Base-by-base conservation (phyloP, 2,797 vertebrate species). In the Pelochelys cantorii region DNA sequence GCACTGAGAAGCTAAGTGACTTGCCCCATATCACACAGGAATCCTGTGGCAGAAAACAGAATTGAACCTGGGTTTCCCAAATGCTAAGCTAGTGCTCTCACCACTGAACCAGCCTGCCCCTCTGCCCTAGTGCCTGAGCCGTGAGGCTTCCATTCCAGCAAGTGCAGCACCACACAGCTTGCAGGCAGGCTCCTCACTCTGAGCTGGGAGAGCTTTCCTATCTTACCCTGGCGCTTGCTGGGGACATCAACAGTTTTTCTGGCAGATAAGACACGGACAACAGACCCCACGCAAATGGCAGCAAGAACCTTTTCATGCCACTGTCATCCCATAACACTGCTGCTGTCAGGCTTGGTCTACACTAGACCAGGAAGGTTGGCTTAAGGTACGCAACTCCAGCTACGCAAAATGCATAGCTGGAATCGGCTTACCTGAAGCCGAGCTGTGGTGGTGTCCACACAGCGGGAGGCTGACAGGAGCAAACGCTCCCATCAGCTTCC, bases 261-360 rank as follows among this genome's bases (percentile, higher is more conserved):
- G 48, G 99, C 99, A 7, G 99, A 99, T 96, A 99, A 97, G 65
- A 99, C 99, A 2, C 99, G 98, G 83, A 99, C 99, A 7, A 99
- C 99, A 96, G 99, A 99, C 78, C 99, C 99, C 7, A 99, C 98
- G 79, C 99, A 99, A 92, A 99, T 99, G 5, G 98, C 99, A 95
- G 99, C 99, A 93, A 99, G 98, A 54, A 99, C 99, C 99, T 99
- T 99, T 97, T 99, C 99, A 0, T 99, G 99, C 99, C 99, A 99
- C 95, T 99, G 99, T 96, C 99, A 95, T 48, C 99, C 97, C 85
- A 99, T 97, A 0, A 99, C 99, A 3, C 99, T 99, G 98, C 99
- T 99, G 96, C 99, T 99, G 95, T 99, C 99, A 0, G 99, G 42
- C 42, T 48, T 48, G 42, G 42, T 48, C 42, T 48, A 48, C 42